Percentiles rank a stretch among this genome's conserved stretches.
These are phyloP conservation scores for Cheilosia pagana DNA, from an alignment of 2,888 invertebrate genomes.

Conservation along the genomic window DNA sequence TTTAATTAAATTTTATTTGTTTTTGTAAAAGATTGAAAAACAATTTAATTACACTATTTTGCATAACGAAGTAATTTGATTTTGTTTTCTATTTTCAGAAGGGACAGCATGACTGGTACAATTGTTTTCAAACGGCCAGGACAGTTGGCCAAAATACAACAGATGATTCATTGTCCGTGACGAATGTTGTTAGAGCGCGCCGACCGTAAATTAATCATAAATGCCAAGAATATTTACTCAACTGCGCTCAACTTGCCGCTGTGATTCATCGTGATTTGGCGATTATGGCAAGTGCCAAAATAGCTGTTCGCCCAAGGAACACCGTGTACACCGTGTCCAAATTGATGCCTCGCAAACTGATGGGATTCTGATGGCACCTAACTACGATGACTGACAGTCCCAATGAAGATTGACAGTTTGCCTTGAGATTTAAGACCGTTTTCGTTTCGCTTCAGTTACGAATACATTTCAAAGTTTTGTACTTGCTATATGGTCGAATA, in stretches of 20 bases:
- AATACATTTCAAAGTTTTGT: conserved; percentile 14
- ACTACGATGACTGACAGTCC: conserved; percentile 40
- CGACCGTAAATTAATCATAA: conserved; percentile 65
- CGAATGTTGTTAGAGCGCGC: conserved; percentile 56
- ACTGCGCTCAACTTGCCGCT: conserved; percentile 39
- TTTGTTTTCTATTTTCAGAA: conserved; percentile 69
- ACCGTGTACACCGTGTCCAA: conserved; percentile 4
- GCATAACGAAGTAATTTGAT: conserved; percentile 53
- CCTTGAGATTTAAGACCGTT: conserved; percentile 16
- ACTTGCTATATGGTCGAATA: background rate
- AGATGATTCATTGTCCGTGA: conserved; percentile 70
- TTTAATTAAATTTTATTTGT: conserved; percentile 22
- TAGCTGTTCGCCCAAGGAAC: conserved; percentile 2
- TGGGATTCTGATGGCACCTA: conserved; percentile 37
- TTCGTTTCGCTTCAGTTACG: conserved; percentile 11
- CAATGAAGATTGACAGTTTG: conserved; percentile 47
- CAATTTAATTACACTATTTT: conserved; percentile 75
- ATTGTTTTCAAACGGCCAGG: conserved; percentile 36
- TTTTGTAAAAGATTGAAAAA: conserved; percentile 75
- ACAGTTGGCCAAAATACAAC: conserved; percentile 40
- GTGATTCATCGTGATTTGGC: conserved; percentile 52
- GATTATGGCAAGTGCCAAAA: conserved; percentile 31
- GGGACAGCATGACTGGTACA: conserved; percentile 12
- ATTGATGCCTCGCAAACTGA: conserved; percentile 26
- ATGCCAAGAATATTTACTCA: conserved; percentile 64